A percentile compares a stretch with the other conserved stretches of the same genome.
phyloP scores from a whole-genome alignment of 2,888 invertebrate species.

The Andrena bucephala region DNA sequence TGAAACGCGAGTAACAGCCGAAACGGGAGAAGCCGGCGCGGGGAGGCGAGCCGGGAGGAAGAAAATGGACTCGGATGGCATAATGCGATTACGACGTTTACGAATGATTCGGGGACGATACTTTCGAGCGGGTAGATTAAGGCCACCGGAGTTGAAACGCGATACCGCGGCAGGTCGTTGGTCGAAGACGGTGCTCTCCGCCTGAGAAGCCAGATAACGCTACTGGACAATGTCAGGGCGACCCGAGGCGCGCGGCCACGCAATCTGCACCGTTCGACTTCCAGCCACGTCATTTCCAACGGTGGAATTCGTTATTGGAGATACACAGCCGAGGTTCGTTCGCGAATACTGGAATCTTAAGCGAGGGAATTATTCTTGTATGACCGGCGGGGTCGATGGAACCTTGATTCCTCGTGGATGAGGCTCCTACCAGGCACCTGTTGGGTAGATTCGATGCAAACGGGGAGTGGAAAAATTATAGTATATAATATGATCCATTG shows the following conservation, averaged over 20 bases:
- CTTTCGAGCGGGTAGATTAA: conserved; percentile 71
- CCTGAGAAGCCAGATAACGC: conserved; percentile 50
- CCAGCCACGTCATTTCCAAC: background rate
- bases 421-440: too few relatives aligned
- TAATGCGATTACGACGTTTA: conserved; percentile 76
- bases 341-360: conserved; percentile 2
- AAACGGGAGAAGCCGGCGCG: conserved; percentile 37
- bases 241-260: background rate
- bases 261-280: conserved; percentile 9
- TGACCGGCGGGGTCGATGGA: background rate
- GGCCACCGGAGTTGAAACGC: conserved; percentile 81
- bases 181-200: conserved; percentile 28
- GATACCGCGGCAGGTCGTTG: conserved; percentile 55
- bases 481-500: too few relatives aligned
- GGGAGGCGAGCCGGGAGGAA: conserved; percentile 17
- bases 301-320: background rate
- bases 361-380: background rate
- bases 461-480: too few relatives aligned
- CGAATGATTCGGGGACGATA: conserved; percentile 72
- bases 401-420: too few relatives aligned
- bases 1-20: conserved; percentile 61
- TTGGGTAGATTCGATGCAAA: too few relatives aligned
- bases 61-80: conserved; percentile 44
- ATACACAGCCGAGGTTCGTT: background rate
- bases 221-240: conserved; percentile 33